Evolutionary conservation across 2,888 invertebrate genomes (phyloP).

Genomic region (Taphrorychus bicolor): DNA sequence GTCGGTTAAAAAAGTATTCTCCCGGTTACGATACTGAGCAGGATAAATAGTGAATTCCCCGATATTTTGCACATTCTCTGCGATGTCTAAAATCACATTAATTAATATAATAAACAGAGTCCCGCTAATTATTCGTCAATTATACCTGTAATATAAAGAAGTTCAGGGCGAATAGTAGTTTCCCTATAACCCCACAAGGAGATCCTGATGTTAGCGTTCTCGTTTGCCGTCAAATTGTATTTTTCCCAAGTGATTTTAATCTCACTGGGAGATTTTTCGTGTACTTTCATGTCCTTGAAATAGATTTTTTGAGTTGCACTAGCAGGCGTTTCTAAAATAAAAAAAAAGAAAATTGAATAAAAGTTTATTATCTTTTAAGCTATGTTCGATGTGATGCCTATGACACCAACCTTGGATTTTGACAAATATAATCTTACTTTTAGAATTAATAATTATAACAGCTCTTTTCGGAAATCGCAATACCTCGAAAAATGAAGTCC

Average conservation of each 20-base stretch:
- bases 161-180: constrained; percentile 78
- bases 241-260: constrained; percentile 85
- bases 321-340: constrained; percentile 81
- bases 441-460: no score
- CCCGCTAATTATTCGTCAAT: neutral
- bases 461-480: no score
- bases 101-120: neutral
- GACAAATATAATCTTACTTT: no score
- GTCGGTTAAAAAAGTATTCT: constrained; percentile 73
- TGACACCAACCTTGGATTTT: no score
- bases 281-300: constrained; percentile 76
- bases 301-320: constrained; percentile 86
- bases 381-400: no score
- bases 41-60: constrained; percentile 79
- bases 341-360: no score
- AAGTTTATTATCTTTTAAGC: no score
- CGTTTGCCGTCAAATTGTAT: constrained; percentile 83
- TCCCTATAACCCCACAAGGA: constrained; percentile 92
- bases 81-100: constrained; percentile 61
- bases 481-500: no score
- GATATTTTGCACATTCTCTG: constrained; percentile 60
- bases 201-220: constrained; percentile 78
- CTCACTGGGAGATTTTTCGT: constrained; percentile 75
- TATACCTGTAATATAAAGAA: constrained; percentile 74
- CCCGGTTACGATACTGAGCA: constrained; percentile 72